Base-by-base conservation (phyloP, 2,113 vertebrate species). In the Zosterops hypoxanthus region DNA sequence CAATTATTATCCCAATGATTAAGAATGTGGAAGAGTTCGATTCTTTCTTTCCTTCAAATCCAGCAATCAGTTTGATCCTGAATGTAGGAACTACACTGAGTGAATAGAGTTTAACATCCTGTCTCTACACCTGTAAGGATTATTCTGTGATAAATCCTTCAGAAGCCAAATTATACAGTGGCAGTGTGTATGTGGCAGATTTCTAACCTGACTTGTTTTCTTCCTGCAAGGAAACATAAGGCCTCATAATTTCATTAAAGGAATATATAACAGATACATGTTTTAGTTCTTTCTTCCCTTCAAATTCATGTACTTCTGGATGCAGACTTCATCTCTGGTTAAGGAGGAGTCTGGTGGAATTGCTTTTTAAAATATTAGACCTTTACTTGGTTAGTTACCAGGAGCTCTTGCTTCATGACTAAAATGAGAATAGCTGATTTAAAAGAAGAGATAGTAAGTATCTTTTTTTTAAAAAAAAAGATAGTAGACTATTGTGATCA, bases 1-100 rank as follows among this genome's bases (percentile, higher is more conserved):
- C 12, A 78, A 81, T 88, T 88, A 23, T 86, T 92, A 73, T 88
- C 28, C 34, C 31, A 46, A 42, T 53, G 46, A 71, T 78, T 78
- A 75, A 42, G 20, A 73, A 66, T n/a, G 42, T 46, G 25, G 23
- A 73, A 91, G 55, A 44, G 36, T n/a, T 73, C 22, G 36, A 53
- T 57, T 59, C 46, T 53, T 78, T 65, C 41, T 75, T 69, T 65
- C 26, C 28, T 39, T 84, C 29, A 33, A 61, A n/a, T 63, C 25
- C 1, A 4, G 14, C 36, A 55, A 36, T 57, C 1, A 3, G 6
- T 91, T 81, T 77, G n/a, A 70, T 66, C 34, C 56, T 75, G 42
- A 81, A 41, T 36, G 21, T 4, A 59, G 23, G 7, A 53, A 14
- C 22, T 78, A 84, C 66, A 23, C 18, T 23, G 46, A 57, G 31